These are phyloP conservation scores for Margarornis squamiger DNA, from an alignment of 2,797 vertebrate species.

Conservation along the genomic window DNA sequence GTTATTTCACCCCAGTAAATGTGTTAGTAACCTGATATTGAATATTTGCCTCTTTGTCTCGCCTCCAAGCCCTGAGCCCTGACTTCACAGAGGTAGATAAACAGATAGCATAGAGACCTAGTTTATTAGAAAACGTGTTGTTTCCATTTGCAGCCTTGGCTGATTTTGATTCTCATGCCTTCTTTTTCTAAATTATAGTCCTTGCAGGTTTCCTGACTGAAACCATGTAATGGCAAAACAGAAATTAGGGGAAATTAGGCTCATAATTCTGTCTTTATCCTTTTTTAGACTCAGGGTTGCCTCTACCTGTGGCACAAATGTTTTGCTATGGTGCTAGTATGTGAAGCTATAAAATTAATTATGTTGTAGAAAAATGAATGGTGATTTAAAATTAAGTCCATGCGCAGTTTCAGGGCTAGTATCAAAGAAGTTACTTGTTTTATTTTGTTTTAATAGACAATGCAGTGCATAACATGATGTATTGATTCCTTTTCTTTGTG, in stretches of 20 bases:
- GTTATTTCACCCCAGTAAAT: background rate
- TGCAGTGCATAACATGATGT: background rate
- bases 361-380: background rate
- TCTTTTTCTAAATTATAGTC: background rate
- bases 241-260: background rate
- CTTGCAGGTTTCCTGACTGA: background rate
- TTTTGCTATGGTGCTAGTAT: background rate
- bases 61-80: background rate
- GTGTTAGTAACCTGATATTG: background rate
- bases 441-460: background rate
- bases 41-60: background rate
- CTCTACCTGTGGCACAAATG: background rate
- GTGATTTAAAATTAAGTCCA: background rate
- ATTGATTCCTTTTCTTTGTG: background rate
- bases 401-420: background rate
- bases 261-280: background rate
- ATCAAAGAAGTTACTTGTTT: background rate
- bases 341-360: background rate
- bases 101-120: background rate
- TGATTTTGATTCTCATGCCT: background rate
- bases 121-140: background rate
- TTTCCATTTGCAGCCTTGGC: background rate
- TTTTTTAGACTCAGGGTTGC: background rate
- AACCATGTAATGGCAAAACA: background rate
- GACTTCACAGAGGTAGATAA: background rate